These are phyloP conservation scores for Stramonita haemastoma DNA, from an alignment of 2,888 invertebrate species.

Conservation along the genomic window DNA sequence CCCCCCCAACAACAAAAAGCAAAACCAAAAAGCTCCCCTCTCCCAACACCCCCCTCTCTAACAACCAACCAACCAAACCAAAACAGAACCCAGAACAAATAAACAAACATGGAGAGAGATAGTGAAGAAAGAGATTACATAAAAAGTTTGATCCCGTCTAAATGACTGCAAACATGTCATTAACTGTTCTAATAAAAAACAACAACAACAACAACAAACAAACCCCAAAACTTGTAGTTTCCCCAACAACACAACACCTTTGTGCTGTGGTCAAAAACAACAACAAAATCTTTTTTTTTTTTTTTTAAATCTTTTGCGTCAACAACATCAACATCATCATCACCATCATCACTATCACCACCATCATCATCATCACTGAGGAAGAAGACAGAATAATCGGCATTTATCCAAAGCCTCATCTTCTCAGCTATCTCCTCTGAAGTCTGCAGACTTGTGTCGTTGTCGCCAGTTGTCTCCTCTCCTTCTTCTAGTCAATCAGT, in stretches of 20 bases:
- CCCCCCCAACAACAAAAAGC: too few relatives aligned
- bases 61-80: too few relatives aligned
- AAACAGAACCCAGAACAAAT: too few relatives aligned
- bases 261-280: background rate
- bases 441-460: background rate
- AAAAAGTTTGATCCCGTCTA: too few relatives aligned
- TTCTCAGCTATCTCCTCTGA: background rate
- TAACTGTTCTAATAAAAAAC: too few relatives aligned
- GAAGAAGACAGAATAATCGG: constrained; percentile 11
- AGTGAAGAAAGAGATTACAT: too few relatives aligned
- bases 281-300: background rate
- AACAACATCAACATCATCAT: background rate
- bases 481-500: constrained; percentile 5
- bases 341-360: background rate
- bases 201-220: too few relatives aligned
- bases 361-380: background rate
- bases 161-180: too few relatives aligned
- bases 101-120: too few relatives aligned
- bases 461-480: background rate
- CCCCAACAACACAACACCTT: background rate
- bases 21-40: too few relatives aligned
- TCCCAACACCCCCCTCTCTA: too few relatives aligned
- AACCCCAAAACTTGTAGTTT: too few relatives aligned
- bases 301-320: background rate
- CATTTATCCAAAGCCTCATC: constrained; percentile 6